Percentiles rank a stretch among this genome's conserved stretches.
phyloP scores from a whole-genome alignment of 1,140 invertebrate species.

The Asbolus verrucosus region DNA sequence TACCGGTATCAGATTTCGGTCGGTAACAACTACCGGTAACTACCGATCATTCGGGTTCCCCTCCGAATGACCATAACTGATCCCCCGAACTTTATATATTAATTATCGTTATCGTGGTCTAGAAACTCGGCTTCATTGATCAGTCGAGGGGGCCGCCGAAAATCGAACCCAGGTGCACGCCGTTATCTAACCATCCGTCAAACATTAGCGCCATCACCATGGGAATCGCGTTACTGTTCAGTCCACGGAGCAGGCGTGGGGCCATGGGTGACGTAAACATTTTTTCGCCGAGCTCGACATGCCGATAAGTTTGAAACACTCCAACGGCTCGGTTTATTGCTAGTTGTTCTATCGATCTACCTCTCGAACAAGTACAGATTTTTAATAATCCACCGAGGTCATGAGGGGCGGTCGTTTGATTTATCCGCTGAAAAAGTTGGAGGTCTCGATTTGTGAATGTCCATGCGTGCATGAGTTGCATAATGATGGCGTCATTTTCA shows the following conservation, averaged over 20 bases:
- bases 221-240: conserved; percentile 35
- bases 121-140: conserved; percentile 48
- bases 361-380: no score
- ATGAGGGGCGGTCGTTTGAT: not conserved
- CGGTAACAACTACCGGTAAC: conserved; percentile 33
- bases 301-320: no score
- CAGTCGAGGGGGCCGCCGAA: conserved; percentile 40
- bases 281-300: conserved; percentile 14
- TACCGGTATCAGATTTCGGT: conserved; percentile 31
- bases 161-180: conserved; percentile 51
- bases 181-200: conserved; percentile 42
- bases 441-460: conserved; percentile 15
- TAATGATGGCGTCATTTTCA: conserved; percentile 49
- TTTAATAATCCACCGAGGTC: conserved; percentile 1
- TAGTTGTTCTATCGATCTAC: no score
- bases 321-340: no score
- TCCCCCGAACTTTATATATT: conserved; percentile 51
- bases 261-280: conserved; percentile 28
- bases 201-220: conserved; percentile 29
- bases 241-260: conserved; percentile 11
- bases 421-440: conserved; percentile 8
- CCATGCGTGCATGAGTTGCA: conserved; percentile 31
- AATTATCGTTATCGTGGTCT: conserved; percentile 50
- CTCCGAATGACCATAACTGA: conserved; percentile 39
- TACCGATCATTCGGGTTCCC: not conserved